Evolutionary conservation across 1,140 invertebrate genomes (phyloP), one percentile per base, ranked within the genome.

Genomic region (Lethrus apterus): DNA sequence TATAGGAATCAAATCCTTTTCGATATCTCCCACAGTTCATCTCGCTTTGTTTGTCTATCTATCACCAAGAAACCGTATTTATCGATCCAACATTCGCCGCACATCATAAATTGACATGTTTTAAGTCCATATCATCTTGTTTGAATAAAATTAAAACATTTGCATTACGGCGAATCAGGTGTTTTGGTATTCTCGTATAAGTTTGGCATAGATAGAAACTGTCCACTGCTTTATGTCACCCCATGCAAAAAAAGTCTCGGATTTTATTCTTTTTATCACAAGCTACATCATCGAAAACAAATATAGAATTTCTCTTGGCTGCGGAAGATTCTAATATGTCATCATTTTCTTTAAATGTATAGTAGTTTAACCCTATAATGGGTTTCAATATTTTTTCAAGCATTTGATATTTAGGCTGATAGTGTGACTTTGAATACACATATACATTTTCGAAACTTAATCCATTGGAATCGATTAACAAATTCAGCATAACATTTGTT

Each of bases 91-190:
- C 62, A 64, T 13, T 47, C 19, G 11, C 46, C 30, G 51, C 62
- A 69, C 41, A 54, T 46, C 9, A 40, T 43, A 26, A 68, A 68
- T 47, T 58, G 8, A 68, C 58, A 56, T 70, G 68, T 50, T 61
- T 60, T 24, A 69, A 54, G 60, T 70, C 70, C 5, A 54, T 50
- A 36, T 64, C 59, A 62, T 69, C 67, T 59, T 69, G 68, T 52
- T 62, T 62, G 56, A 70, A 69, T 11, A 69, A 10, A 15, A 65
- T 45, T 10, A 67, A 20, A 17, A 67, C 46, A 57, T 69, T 68
- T 29, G 55, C 51, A 63, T 67, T 71, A 50, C 70, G 66, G 7
- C 65, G 45, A 19, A 69, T 51, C 23, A 70, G 54, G 51, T 70
- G 66, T 59, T 70, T 70, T 8, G 59, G 63, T 41, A 68, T 61